Evolutionary conservation across 2,888 invertebrate genomes (phyloP), one percentile per base, ranked within the genome.

Genomic region (Autographa pulchrina): DNA sequence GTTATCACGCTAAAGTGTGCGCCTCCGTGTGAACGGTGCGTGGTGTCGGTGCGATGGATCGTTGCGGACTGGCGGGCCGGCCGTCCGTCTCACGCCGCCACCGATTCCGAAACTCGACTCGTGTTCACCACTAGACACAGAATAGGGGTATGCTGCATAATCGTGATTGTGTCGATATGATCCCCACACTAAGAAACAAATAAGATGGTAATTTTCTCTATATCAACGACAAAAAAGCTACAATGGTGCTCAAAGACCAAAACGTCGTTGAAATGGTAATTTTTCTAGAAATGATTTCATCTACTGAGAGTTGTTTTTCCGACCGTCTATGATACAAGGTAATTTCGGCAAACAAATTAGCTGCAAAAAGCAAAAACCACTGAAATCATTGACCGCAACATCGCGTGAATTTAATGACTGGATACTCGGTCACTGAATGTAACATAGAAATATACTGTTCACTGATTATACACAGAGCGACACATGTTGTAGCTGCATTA

Each of bases 61-160:
- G 92, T 83, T 86, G 91, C 90, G 88, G 92, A 95, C 95, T 95
- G 94, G 79, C 86, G 74, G 78, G 72, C 77, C 78, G 80, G 67
- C 74, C 74, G 78, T 74, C 77, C 74, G 77, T 75, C 80, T 81
- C 84, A 82, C 80, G 78, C 80, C 80, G 72, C 77, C 71, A 79
- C 82, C 85, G 80, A 82, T 82, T 85, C 84, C 86, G 83, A 83
- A 85, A 87, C 85, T 79, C 86, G 78, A 86, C 81, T 86, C 85
- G 86, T 86, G 83, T 82, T 85, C 78, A 84, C 86, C 78, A 84
- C 86, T 88, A 88, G 84, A 87, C 87, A 86, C 85, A 82, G 78
- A 81, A 84, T 81, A 81, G 80, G 70, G 81, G 75, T 81, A 75
- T 65, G 68, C 79, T 76, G 80, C 80, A 76, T 75, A 63, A 75